A percentile compares a stretch with the other conserved stretches of the same genome.
Evolutionary conservation across 2,113 vertebrate genomes (phyloP).

Genomic region (Cottus gobio): DNA sequence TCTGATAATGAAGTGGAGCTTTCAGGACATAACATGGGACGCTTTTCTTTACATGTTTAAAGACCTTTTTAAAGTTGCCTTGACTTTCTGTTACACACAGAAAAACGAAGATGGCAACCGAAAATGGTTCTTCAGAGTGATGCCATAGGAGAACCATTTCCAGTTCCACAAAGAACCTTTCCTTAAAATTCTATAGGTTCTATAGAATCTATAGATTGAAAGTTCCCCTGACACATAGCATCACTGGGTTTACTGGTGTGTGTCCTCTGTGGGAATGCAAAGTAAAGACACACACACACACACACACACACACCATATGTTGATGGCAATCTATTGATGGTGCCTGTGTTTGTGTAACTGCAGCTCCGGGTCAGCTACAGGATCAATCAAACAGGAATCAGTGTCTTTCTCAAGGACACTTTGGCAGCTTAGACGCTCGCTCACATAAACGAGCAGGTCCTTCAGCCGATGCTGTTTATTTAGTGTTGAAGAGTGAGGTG

Average conservation of each 20-base stretch:
- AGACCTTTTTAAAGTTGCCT: neutral
- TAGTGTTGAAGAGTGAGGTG: neutral
- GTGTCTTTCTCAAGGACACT: constrained; percentile 27
- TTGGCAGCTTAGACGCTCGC: neutral
- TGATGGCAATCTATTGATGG: constrained; percentile 25
- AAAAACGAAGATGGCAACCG: too few species aligned
- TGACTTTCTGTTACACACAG: neutral
- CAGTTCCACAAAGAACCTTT: too few species aligned
- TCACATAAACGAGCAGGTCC: neutral
- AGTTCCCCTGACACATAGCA: constrained; percentile 30
- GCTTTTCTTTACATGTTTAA: neutral
- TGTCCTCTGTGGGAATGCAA: constrained; percentile 42
- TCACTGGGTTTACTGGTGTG: constrained; percentile 17
- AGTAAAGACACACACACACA: neutral
- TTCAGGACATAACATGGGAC: neutral
- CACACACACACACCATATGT: constrained; percentile 40
- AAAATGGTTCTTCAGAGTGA: too few species aligned
- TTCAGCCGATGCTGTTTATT: constrained; percentile 12
- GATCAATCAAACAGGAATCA: constrained; percentile 34
- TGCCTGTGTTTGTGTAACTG: constrained; percentile 4
- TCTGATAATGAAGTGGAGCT: neutral
- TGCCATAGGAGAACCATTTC: too few species aligned
- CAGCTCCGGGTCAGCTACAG: constrained; percentile 15
- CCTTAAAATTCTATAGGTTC: too few species aligned
- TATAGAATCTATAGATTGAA: too few species aligned